Conservation (phyloP, 2,888 invertebrate species). For the Exephanes ischioxanthus region DNA sequence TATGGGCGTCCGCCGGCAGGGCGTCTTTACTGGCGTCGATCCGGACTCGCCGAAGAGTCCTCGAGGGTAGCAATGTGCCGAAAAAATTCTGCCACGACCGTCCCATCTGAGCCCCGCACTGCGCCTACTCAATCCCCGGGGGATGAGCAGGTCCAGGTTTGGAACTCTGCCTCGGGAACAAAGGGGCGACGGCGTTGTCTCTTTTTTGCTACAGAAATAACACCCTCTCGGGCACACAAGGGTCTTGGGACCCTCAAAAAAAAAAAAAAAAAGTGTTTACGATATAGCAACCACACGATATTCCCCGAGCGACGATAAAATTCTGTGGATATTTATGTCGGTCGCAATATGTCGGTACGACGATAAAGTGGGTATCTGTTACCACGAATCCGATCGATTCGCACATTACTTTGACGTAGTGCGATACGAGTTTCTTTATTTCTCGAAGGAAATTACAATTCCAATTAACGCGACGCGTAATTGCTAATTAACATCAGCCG, state of each 20-base stretch:
- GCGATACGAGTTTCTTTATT: background rate
- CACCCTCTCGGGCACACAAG: slow-evolving; percentile 41
- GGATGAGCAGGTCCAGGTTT: slow-evolving; percentile 14
- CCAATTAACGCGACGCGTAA: background rate
- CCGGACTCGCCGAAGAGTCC: background rate
- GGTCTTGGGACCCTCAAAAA: slow-evolving; percentile 18
- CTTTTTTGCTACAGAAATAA: slow-evolving; percentile 49
- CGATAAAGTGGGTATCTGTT: background rate
- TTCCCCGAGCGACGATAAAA: slow-evolving; percentile 6
- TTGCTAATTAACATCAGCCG: background rate
- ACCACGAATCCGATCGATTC: background rate
- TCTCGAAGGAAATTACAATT: background rate
- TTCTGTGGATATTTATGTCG: background rate
- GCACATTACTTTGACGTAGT: background rate
- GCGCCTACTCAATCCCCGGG: background rate
- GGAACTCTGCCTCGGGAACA: slow-evolving; percentile 19
- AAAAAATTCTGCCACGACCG: background rate
- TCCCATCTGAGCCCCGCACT: slow-evolving; percentile 9
- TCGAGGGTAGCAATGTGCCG: background rate
- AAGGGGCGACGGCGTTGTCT: slow-evolving; percentile 38
- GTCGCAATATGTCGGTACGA: slow-evolving; percentile 9
- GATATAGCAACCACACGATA: background rate
- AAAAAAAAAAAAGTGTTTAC: slow-evolving; percentile 16
- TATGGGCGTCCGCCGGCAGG: slow-evolving; percentile 53
- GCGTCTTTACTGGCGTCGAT: slow-evolving; percentile 55